These are phyloP conservation scores for Diarsia dahlii DNA, from an alignment of 2,888 invertebrate species.

Conservation along the genomic window DNA sequence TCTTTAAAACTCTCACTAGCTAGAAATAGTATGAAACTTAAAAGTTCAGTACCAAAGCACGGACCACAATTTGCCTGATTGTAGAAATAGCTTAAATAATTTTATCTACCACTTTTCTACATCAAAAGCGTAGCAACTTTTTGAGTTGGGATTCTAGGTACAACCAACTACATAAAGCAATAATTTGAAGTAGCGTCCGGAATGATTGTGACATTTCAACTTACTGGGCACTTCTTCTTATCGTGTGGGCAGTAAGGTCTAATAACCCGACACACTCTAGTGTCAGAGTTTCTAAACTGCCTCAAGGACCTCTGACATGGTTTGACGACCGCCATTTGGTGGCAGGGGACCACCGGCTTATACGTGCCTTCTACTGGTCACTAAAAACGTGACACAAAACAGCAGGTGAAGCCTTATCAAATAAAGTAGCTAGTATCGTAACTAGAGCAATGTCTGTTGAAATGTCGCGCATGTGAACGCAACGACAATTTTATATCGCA, in stretches of 20 bases:
- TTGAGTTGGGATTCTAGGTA: constrained; percentile 2
- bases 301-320: too few relatives aligned
- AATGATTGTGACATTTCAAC: neutral
- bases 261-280: too few relatives aligned
- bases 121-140: neutral
- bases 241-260: too few relatives aligned
- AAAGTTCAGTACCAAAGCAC: neutral
- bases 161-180: neutral
- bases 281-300: too few relatives aligned
- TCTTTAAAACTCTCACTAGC: neutral
- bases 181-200: neutral
- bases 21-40: neutral
- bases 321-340: too few relatives aligned
- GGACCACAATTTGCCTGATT: constrained; percentile 8
- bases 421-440: neutral
- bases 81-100: constrained; percentile 17
- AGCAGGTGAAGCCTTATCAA: neutral
- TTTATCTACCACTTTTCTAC: constrained; percentile 4
- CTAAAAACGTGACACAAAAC: neutral
- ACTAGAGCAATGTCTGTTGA: neutral
- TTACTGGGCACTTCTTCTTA: neutral
- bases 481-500: neutral
- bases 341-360: too few relatives aligned
- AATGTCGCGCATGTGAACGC: constrained; percentile 2
- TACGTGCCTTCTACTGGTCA: neutral